Evolutionary conservation across 2,888 invertebrate genomes (phyloP).

Genomic region (Galeruca laticollis): DNA sequence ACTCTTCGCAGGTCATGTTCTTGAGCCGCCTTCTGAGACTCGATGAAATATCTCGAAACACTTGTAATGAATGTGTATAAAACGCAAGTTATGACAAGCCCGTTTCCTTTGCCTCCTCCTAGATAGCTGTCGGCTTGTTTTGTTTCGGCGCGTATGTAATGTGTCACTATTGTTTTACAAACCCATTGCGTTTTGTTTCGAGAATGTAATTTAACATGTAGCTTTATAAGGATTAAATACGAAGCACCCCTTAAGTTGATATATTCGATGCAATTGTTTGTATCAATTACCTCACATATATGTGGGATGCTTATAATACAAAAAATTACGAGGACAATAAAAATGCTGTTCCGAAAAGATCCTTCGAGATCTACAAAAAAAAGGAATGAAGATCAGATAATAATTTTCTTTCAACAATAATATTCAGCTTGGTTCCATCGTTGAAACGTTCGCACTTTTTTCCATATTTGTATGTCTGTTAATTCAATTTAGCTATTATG

Average conservation of each 20-base stretch:
- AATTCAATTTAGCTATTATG: no score
- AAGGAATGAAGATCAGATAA: no score
- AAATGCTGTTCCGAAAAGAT: no score
- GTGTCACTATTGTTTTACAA: constrained; percentile 38
- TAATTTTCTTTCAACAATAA: no score
- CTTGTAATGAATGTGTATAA: constrained; percentile 41
- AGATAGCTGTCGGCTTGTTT: constrained; percentile 46
- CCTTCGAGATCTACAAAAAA: no score
- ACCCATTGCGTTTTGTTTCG: constrained; percentile 39
- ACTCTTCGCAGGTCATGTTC: constrained; percentile 42
- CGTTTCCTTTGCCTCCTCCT: constrained; percentile 32
- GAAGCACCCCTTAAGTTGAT: constrained; percentile 21
- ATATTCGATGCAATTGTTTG: no score
- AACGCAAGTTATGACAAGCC: constrained; percentile 40
- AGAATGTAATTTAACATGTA: constrained; percentile 47
- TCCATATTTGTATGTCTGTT: no score
- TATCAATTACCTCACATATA: not conserved
- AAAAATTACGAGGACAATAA: no score
- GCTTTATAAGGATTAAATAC: constrained; percentile 42
- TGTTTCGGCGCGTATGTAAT: constrained; percentile 39
- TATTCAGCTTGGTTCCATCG: no score
- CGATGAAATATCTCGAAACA: constrained; percentile 44
- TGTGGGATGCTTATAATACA: no score
- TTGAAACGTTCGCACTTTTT: no score
- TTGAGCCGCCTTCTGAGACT: constrained; percentile 42